A percentile compares a stretch with the other conserved stretches of the same genome.
phyloP scores from a whole-genome alignment of 53 echinoderm and acorn worm genomes.

The Hippasteria phrygiana region DNA sequence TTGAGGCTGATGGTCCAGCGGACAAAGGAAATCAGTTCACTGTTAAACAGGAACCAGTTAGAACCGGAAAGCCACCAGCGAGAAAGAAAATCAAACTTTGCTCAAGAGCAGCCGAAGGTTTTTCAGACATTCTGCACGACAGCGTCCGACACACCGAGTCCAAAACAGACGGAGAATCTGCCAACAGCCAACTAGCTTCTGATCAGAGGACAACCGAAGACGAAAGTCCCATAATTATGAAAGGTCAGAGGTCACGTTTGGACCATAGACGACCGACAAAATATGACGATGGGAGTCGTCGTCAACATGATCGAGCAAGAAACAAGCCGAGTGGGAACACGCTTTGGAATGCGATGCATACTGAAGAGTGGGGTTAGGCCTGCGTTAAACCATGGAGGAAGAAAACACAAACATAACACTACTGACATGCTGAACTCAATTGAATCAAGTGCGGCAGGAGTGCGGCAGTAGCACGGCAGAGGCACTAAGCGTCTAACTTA shows the following conservation, averaged over 20 bases:
- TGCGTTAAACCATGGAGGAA: not conserved
- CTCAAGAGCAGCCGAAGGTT: not conserved
- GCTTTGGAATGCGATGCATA: slow-evolving; percentile 26
- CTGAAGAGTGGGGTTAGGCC: slow-evolving; percentile 9
- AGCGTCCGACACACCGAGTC: not conserved
- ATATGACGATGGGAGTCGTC: not conserved
- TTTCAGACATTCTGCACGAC: not conserved
- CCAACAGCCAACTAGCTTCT: not conserved
- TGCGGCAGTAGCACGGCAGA: too few relatives aligned
- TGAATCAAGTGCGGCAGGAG: too few relatives aligned
- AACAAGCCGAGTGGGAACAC: not conserved
- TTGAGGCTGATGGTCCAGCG: not conserved
- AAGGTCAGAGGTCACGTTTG: not conserved
- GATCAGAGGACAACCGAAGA: not conserved
- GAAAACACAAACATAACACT: not conserved
- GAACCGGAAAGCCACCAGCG: slow-evolving; percentile 16
- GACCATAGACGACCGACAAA: not conserved
- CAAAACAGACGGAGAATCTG: not conserved
- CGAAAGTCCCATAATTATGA: not conserved
- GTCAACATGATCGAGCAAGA: not conserved
- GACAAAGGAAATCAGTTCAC: not conserved
- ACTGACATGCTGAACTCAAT: too few relatives aligned
- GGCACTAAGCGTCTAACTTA: too few relatives aligned
- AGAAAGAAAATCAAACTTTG: slow-evolving; percentile 45
- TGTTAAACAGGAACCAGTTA: not conserved